Percentiles rank a stretch among this genome's conserved stretches.
Conservation (phyloP, 2,113 vertebrate species). For the Aythya baeri region DNA sequence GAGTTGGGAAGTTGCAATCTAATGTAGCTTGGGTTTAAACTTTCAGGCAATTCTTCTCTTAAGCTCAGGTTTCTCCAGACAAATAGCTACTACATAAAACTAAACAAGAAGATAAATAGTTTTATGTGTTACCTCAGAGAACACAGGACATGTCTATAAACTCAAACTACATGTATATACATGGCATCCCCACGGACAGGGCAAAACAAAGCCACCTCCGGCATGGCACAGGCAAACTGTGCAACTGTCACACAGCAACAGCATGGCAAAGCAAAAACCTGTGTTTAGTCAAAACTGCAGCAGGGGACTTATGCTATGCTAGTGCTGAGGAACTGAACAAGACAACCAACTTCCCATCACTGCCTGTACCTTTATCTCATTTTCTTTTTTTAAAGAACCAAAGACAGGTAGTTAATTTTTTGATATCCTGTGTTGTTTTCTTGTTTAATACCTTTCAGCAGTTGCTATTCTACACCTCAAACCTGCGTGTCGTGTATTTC, state of each 20-base stretch:
- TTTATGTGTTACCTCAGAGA: not conserved
- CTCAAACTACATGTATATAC: not conserved
- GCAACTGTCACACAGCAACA: not conserved
- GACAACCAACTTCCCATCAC: not conserved
- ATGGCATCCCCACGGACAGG: no score
- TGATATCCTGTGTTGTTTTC: not conserved
- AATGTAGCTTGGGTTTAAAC: not conserved
- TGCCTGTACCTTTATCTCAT: not conserved
- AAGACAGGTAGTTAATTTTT: conserved; percentile 1
- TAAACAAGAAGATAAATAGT: not conserved
- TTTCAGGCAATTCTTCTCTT: not conserved
- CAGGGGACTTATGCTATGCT: not conserved
- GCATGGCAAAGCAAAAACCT: not conserved
- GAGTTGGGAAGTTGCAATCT: not conserved
- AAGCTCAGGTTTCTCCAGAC: not conserved
- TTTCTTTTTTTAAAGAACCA: not conserved
- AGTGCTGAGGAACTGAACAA: not conserved
- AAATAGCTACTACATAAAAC: not conserved
- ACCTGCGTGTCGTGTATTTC: not conserved
- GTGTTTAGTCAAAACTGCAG: not conserved
- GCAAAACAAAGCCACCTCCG: not conserved
- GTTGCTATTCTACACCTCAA: conserved; percentile 20
- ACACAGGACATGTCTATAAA: not conserved
- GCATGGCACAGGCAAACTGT: not conserved
- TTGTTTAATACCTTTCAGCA: conserved; percentile 24